These are phyloP conservation scores for Crocuta crocuta DNA, from an alignment of 2,113 vertebrate species.

Conservation along the genomic window DNA sequence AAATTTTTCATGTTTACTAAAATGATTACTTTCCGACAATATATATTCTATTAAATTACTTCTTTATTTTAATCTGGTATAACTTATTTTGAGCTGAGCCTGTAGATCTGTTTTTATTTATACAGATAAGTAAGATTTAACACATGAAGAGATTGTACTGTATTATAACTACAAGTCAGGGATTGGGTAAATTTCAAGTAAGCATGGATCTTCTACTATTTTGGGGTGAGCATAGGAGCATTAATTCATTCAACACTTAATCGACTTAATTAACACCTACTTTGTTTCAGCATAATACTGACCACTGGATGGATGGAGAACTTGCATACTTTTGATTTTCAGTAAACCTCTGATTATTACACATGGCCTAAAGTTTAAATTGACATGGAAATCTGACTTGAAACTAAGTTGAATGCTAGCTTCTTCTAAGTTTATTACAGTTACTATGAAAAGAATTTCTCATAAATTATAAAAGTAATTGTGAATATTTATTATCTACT, in stretches of 20 bases:
- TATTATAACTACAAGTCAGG: neutral
- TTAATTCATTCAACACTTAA: neutral
- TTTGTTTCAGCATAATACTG: neutral
- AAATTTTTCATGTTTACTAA: neutral
- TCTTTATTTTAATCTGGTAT: conserved; percentile 20
- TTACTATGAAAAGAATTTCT: neutral
- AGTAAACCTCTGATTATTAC: neutral
- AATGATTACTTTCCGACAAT: neutral
- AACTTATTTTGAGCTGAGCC: conserved; percentile 8
- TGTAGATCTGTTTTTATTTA: neutral
- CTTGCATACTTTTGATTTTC: neutral
- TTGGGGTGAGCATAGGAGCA: neutral
- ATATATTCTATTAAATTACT: neutral
- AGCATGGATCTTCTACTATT: neutral
- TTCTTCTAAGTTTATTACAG: neutral
- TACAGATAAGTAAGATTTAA: neutral
- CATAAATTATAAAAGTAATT: neutral
- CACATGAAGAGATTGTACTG: neutral
- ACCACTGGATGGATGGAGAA: neutral
- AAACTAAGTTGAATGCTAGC: neutral
- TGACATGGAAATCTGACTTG: neutral
- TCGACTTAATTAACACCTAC: neutral
- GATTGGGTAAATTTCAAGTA: conserved; percentile 2
- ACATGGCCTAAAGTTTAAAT: neutral
- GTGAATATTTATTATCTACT: neutral